Evolutionary conservation across 2,888 invertebrate genomes (phyloP).

Genomic region (Calameuta pallipes): DNA sequence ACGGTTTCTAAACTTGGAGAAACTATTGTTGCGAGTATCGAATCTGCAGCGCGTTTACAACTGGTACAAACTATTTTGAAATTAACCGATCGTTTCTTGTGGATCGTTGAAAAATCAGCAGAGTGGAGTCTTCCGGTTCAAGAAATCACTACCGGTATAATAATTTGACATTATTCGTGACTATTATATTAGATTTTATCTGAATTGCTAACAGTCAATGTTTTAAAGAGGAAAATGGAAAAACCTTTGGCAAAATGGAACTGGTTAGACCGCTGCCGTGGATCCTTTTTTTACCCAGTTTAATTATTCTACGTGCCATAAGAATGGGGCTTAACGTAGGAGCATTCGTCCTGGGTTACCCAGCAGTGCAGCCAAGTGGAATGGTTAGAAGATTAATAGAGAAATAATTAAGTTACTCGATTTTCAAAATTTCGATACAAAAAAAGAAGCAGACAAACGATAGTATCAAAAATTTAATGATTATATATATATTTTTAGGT

Average conservation of each 20-base stretch:
- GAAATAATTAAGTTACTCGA: background rate
- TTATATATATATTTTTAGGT: conserved; percentile 61
- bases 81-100: conserved; percentile 67
- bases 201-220: background rate
- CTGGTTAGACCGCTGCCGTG: conserved; percentile 72
- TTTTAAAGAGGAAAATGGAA: conserved; percentile 67
- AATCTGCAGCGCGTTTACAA: conserved; percentile 39
- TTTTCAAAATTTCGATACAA: background rate
- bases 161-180: background rate
- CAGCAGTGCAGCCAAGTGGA: conserved; percentile 68
- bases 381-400: conserved; percentile 60
- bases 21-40: conserved; percentile 34
- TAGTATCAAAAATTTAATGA: background rate
- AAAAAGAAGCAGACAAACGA: background rate
- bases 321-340: conserved; percentile 67
- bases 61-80: conserved; percentile 68
- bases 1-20: conserved; percentile 5
- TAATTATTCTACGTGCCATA: conserved; percentile 67
- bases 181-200: background rate
- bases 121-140: conserved; percentile 70
- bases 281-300: conserved; percentile 69
- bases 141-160: conserved; percentile 33
- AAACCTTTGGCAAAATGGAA: conserved; percentile 64
- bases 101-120: conserved; percentile 70
- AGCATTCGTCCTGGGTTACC: conserved; percentile 68